A percentile compares a stretch with the other conserved stretches of the same genome.
Evolutionary conservation across 2,888 invertebrate species (phyloP).

Genomic region (Salticus scenicus): DNA sequence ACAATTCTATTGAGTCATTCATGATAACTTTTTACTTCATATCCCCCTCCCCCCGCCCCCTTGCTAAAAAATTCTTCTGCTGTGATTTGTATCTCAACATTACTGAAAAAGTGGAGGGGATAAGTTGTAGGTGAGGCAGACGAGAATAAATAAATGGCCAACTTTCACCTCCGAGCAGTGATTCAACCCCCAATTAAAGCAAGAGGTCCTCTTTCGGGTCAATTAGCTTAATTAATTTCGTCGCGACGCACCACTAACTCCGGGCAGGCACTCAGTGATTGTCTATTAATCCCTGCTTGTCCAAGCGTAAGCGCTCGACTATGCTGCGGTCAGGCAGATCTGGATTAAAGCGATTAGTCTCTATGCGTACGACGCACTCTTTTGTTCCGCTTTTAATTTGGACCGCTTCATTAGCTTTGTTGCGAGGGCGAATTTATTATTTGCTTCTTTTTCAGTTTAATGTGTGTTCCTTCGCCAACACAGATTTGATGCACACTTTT

Average conservation of each 20-base stretch:
- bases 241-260: constrained; percentile 18
- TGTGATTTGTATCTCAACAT: constrained; percentile 2
- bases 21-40: no score
- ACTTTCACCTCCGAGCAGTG: constrained; percentile 22
- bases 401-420: constrained; percentile 55
- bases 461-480: background rate
- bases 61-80: constrained; percentile 47
- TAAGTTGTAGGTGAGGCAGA: background rate
- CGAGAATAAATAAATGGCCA: constrained; percentile 21
- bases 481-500: constrained; percentile 14
- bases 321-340: constrained; percentile 28
- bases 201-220: constrained; percentile 38
- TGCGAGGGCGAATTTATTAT: background rate
- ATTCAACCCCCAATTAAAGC: constrained; percentile 41
- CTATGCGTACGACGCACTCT: constrained; percentile 7
- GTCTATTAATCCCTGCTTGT: constrained; percentile 52
- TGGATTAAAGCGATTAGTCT: constrained; percentile 52
- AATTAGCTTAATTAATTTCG: constrained; percentile 63
- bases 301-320: constrained; percentile 24
- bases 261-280: constrained; percentile 21
- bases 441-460: background rate
- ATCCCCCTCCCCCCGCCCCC: background rate
- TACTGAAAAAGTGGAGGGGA: background rate
- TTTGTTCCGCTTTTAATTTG: constrained; percentile 42
- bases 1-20: no score